Evolutionary conservation across 2,113 vertebrate species (phyloP), one percentile per base, ranked within the genome.

Genomic region (Solea senegalensis): DNA sequence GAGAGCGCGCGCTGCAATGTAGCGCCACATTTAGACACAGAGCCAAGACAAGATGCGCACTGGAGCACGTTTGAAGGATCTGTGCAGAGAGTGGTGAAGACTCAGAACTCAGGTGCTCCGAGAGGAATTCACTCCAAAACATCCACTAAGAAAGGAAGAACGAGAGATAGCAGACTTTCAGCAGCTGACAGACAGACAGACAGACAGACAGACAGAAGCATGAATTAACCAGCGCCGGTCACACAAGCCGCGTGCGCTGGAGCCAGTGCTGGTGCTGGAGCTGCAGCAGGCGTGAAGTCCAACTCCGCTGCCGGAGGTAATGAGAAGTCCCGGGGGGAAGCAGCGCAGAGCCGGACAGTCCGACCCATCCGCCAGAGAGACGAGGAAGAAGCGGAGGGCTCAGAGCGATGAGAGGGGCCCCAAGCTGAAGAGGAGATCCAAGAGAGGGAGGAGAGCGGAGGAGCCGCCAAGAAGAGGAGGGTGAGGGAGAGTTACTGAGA

Each of bases 11-110:
- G 69, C 72, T 60, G 67, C 44, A 40, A 62, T 60, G 69, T 63
- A 63, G 73, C 26, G 52, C 79, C 72, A 83, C 88, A 88, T 88
- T 89, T 89, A 86, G 90, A 88, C 81, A 57, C 16, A 12, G 60
- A 58, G 74, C 76, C 72, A 21, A 78, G 69, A 80, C 76, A 6
- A 80, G 73, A 74, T 75, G 68, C 65, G 44, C 61, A 65, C 49
- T 50, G 39, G 70, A 65, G 81, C 69, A 61, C 43, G 67, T 69
- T 64, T 78, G 67, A 78, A 73, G 81, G 77, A 74, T 68, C 55
- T 43, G 69, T 70, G 64, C 74, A 79, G 60, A 80, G 65, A 59
- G 79, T 60, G 82, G 72, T 76, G 72, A 81, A 45, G 21, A 21
- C 21, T 21, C 21, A 21, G 21, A 21, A 21, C 21, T 21, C 21